Base-by-base conservation (phyloP, 2,797 vertebrate species). In the Brotula barbata region DNA sequence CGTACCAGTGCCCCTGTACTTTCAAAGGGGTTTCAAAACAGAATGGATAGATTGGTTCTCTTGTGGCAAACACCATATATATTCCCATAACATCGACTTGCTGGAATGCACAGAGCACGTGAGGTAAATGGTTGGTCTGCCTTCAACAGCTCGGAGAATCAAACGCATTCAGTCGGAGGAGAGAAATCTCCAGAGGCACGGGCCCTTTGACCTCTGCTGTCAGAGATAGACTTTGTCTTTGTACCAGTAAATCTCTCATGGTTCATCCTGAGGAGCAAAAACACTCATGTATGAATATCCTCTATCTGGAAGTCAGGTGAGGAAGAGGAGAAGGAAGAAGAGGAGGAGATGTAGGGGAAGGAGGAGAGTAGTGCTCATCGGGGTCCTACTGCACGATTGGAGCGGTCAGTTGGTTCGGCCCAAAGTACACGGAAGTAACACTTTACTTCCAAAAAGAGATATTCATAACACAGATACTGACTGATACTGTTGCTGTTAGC, bases 251-350 rank as follows among this genome's bases (percentile, higher is more conserved):
- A 62, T 51, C 66, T 65, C 44, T 55, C 0, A 53, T 50, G 71
- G 67, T 43, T 71, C 15, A 58, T 56, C 61, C 50, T 73, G 62
- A 74, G 64, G 46, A 80, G 58, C 48, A 64, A 57, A 60, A 0
- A 50, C 68, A 78, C 22, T 57, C 74, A 59, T 41, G 73, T 58
- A n/a, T 80, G 64, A 83, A 68, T 7, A 42, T 57, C 52, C 54
- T 73, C 58, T 52, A 56, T 75, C 64, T 65, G 48, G 19, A 5
- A 71, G 52, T 46, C 47, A 2, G 16, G 10, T 20, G 47, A 50
- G 19, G 16, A 73, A 23, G 44, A 33, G 57, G 37, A 4, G 39
- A 34, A 28, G 4, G 25, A 28, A 8, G 25, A 28, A 28, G 9
- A 31, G 34, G 41, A 56, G 61, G 2, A 15, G 33, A 8, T 4